These are phyloP conservation scores for Minunthozetes semirufus DNA, from an alignment of 2,888 invertebrate genomes.

Conservation along the genomic window DNA sequence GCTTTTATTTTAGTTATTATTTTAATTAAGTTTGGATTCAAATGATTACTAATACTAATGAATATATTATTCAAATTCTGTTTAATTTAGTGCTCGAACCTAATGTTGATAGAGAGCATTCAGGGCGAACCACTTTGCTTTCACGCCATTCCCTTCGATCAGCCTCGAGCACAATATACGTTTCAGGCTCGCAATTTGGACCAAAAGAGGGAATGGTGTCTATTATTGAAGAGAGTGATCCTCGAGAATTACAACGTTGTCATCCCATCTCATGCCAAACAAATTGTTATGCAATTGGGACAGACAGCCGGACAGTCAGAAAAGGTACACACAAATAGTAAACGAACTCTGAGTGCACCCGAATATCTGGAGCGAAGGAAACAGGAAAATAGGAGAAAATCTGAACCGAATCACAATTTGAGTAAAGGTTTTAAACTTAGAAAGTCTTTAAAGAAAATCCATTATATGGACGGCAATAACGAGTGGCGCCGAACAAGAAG, in stretches of 20 bases:
- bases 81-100: conserved; percentile 76
- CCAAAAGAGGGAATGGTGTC: conserved; percentile 77
- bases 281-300: conserved; percentile 73
- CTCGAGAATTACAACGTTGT: conserved; percentile 86
- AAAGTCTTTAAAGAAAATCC: conserved; percentile 36
- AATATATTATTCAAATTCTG: conserved; percentile 39
- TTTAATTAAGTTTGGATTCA: conserved; percentile 9
- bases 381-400: conserved; percentile 43
- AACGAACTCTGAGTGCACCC: conserved; percentile 73
- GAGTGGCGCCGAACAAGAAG: conserved; percentile 26
- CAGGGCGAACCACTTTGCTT: conserved; percentile 89
- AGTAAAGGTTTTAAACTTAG: conserved; percentile 36
- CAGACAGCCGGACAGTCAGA: conserved; percentile 3
- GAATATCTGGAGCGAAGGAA: conserved; percentile 82
- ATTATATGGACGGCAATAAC: conserved; percentile 18
- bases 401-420: conserved; percentile 36
- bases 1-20: conserved; percentile 10
- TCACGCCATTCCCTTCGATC: conserved; percentile 93
- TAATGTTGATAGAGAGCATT: conserved; percentile 94
- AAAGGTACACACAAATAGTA: conserved; percentile 43
- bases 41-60: conserved; percentile 2
- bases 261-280: conserved; percentile 88
- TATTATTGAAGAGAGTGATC: conserved; percentile 75
- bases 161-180: conserved; percentile 83
- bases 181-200: conserved; percentile 73